Base-by-base conservation (phyloP, 2,888 invertebrate species). In the Falcaria lacertinaria region DNA sequence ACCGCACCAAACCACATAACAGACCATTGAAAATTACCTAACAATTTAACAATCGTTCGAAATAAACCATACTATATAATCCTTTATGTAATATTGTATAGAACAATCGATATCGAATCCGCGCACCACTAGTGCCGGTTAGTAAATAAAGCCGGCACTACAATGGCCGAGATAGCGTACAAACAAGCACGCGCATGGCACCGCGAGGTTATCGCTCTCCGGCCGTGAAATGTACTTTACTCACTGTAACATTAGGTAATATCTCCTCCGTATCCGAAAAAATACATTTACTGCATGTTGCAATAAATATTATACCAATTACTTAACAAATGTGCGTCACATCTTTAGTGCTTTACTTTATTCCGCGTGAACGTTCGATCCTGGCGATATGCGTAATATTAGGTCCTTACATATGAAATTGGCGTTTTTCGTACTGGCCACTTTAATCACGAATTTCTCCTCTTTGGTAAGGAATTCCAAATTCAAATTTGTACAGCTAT, bases 121-220 rank as follows among this genome's bases (percentile, higher is more conserved):
- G n/a, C 16, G 35, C 53, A 43, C 44, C 50, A 15, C 51, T 63
- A 54, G 50, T 14, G 35, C 53, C 39, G 47, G 43, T 53, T 52
- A 43, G 37, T 37, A 37, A 37, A 37, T 37, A 37, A 37, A 25
- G 43, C 33, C 37, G 37, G 60, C 55, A 55, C 45, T 47, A 65
- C 64, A 65, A 51, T 59, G 34, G 44, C 39, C 45, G 47, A n/a
- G n/a, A 52, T 50, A 44, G 44, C 33, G 47, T 14, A 39, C 37
- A 37, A 43, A 42, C 32, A 33, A 32, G 42, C 36, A 28, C 35
- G 4, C 41, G 32, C 37, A 22, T 8, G 17, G 19, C 7, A 7
- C 36, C 14, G 15, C 32, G 33, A 35, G 42, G 42, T 42, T 42
- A 42, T 42, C 42, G 42, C 36, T 36, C 42, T 37, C 32, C 19